phyloP scores from a whole-genome alignment of 1,140 invertebrate genomes.

The Manduca sexta region DNA sequence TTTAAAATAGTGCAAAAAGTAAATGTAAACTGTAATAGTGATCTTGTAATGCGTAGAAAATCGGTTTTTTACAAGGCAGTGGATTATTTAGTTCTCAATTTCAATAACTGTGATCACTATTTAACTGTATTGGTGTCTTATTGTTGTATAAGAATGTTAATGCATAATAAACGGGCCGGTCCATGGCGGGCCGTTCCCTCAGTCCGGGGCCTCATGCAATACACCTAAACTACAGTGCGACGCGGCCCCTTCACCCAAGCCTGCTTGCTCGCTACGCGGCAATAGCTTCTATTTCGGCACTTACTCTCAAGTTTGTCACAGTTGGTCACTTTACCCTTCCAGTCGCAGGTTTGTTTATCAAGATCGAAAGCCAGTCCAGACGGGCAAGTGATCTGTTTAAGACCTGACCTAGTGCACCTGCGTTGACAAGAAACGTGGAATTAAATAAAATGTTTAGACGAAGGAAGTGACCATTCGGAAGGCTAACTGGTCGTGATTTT shows the following conservation, averaged over 20 bases:
- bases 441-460: conserved; percentile 45
- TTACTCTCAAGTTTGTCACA: conserved; percentile 97
- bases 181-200: conserved; percentile 40
- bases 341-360: conserved; percentile 97
- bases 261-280: conserved; percentile 64
- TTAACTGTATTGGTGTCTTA: conserved; percentile 4
- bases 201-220: conserved; percentile 64
- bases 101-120: neutral
- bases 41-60: too few relatives aligned
- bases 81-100: too few relatives aligned
- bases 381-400: conserved; percentile 95
- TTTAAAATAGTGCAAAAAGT: too few relatives aligned
- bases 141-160: conserved; percentile 32
- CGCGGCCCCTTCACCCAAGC: conserved; percentile 68
- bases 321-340: conserved; percentile 97
- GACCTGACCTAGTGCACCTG: conserved; percentile 93
- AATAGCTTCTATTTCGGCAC: conserved; percentile 75
- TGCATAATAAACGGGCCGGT: conserved; percentile 39
- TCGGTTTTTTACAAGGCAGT: too few relatives aligned
- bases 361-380: conserved; percentile 96
- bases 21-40: too few relatives aligned
- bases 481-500: conserved; percentile 33
- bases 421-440: conserved; percentile 63
- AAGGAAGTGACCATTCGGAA: conserved; percentile 58
- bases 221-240: conserved; percentile 68